phyloP scores from a whole-genome alignment of 1,140 invertebrate genomes.

The Ostrea denselamellosa region DNA sequence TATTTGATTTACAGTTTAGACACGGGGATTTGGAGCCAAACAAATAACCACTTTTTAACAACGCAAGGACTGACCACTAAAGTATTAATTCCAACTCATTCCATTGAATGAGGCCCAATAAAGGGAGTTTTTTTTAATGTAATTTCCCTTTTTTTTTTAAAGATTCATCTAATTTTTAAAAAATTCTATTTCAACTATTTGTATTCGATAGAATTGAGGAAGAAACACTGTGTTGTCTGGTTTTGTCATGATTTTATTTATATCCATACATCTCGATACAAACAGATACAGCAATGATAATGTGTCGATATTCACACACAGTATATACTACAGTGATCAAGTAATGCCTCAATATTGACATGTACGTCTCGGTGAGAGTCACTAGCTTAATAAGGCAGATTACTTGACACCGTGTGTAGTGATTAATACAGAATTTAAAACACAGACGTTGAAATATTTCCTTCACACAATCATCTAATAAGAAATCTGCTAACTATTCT shows the following conservation, averaged over 20 bases:
- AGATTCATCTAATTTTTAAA: background rate
- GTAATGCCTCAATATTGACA: no score
- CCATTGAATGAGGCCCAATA: background rate
- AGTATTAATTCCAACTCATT: slow-evolving; percentile 24
- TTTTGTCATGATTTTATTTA: background rate
- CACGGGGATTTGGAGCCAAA: slow-evolving; percentile 22
- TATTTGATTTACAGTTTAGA: slow-evolving; percentile 25
- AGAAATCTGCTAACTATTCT: background rate
- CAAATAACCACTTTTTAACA: slow-evolving; percentile 1
- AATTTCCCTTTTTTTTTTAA: background rate
- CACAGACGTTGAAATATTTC: no score
- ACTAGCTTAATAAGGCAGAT: no score
- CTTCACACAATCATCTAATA: background rate
- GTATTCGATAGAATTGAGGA: background rate
- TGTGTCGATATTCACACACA: no score
- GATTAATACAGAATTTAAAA: no score
- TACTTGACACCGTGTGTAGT: no score
- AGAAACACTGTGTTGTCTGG: background rate
- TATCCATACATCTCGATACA: background rate
- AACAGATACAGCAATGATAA: background rate
- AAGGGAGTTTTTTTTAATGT: background rate
- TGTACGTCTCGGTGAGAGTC: no score
- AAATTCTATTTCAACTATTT: background rate
- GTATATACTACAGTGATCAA: no score
- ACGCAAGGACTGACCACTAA: slow-evolving; percentile 24